Base-by-base conservation (phyloP, 1,140 invertebrate species). In the Phenacoccus solenopsis region DNA sequence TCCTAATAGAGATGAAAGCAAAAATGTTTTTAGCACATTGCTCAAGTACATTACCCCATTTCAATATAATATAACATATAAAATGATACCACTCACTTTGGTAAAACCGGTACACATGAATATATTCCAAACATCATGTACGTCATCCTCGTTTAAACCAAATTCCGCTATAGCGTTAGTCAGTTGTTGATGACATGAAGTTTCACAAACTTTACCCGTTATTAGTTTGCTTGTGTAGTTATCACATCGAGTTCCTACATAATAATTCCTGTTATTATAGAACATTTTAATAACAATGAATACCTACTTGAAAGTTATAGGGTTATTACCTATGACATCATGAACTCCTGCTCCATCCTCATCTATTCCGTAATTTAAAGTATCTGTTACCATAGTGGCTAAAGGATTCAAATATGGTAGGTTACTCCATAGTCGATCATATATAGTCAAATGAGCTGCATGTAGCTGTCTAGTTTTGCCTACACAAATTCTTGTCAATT, bases 121-220 rank as follows among this genome's bases (percentile, higher is more conserved):
- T 21, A 82, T 79, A 69, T 82, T 82, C 76, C 80, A 79, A 0
- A 82, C 81, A 74, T 82, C 81, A 71, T 82, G 81, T 0, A 82
- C 81, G 73, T 82, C 80, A 61, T 78, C 76, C 70, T 82, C 81
- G 0, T 70, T 75, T 20, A 64, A 64, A 64, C 59, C 59, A 24
- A 64, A 64, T 32, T 82, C 72, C 0, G 78, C 80, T n/a, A 77
- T 74, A 0, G 81, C 81, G 28, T 78, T 76, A 0, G 78, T 78
- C 21, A 82, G 69, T 22, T 80, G 79, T 21, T 79, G 81, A 72
- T 82, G 81, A 35, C 81, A 82, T 49, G 78, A 81, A 22, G 78
- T 76, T 22, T 75, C 75, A 16, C 78, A 74, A 32, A 81, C 74
- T 49, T 77, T 73, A 3, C 79, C 79, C 5, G 79, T 81, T 3